Evolutionary conservation across 2,888 invertebrate species (phyloP), one percentile per base, ranked within the genome.

Genomic region (Beris morrisii): DNA sequence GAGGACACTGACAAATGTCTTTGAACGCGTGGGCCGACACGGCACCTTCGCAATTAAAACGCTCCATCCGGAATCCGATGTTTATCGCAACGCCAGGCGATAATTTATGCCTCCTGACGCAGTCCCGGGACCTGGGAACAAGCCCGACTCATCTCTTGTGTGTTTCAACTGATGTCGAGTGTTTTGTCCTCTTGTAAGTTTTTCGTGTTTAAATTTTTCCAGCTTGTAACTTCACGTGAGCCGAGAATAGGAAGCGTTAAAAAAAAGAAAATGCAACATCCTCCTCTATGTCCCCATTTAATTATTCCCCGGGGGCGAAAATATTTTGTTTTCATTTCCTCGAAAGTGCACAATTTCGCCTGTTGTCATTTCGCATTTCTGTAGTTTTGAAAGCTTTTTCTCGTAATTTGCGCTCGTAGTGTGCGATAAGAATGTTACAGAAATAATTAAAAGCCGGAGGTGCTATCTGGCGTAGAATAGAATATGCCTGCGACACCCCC

Each of bases 1-100:
- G 22, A 43, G 52, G 61, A 52, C 61, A 61, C 61, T 61, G 61
- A 61, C 38, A 52, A 61, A 61, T 61, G 61, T 52, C 52, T 61
- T 52, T 22, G 28, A 50, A 28, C 61, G 52, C 13, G 61, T 32
- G 61, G 52, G 43, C 32, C 52, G 52, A 12, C 38, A 61, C 50
- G 52, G 28, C 46, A n/a, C 50, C 61, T 22, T 43, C 22, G 61
- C 61, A 61, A 61, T 61, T 61, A 61, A 61, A 61, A 61, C 50
- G 61, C 50, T 61, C 50, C 38, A 50, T 52, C 50, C 15, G 30
- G 52, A 52, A 50, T 52, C 52, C 38, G 7, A 52, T 52, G 61
- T 61, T 61, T 61, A 52, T 38, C 58, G 45, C 31, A 30, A 30
- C 52, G 52, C 61, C 38, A 46, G 52, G 32, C 50, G 50, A 61